phyloP scores from a whole-genome alignment of 2,888 invertebrate species.

The Scaptomyza cyrtandrae region DNA sequence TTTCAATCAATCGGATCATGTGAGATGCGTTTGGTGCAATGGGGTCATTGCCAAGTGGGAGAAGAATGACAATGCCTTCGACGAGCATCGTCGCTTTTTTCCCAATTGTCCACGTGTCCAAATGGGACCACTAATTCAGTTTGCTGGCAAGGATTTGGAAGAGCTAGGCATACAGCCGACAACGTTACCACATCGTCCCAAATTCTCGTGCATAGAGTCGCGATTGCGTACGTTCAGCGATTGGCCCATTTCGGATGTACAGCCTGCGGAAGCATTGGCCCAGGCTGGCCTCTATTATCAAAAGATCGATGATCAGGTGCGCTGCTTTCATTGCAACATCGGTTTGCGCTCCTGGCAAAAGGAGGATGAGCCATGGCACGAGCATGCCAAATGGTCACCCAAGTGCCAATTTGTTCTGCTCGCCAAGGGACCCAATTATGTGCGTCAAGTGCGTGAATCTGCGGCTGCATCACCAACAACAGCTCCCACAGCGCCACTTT shows the following conservation, averaged over 20 bases:
- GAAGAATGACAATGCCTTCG: conserved; percentile 91
- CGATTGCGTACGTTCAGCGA: conserved; percentile 89
- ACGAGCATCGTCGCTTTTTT: conserved; percentile 92
- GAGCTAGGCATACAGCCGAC: conserved; percentile 86
- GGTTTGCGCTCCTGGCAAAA: conserved; percentile 95
- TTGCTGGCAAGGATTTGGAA: conserved; percentile 85
- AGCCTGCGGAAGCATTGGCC: conserved; percentile 91
- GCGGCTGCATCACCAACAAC: conserved; percentile 36
- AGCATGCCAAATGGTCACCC: conserved; percentile 97
- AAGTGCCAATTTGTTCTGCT: conserved; percentile 93
- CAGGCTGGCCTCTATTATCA: conserved; percentile 96
- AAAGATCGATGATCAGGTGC: conserved; percentile 89
- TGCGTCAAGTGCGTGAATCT: conserved; percentile 85
- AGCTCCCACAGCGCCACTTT: conserved; percentile 50
- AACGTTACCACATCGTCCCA: conserved; percentile 87
- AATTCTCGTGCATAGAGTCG: conserved; percentile 88
- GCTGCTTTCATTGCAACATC: conserved; percentile 98
- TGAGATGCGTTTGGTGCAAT: conserved; percentile 93
- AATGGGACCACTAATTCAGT: conserved; percentile 84
- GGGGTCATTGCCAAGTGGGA: conserved; percentile 92
- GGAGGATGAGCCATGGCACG: conserved; percentile 95
- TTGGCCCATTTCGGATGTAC: conserved; percentile 91
- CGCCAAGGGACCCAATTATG: conserved; percentile 92
- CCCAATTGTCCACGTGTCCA: conserved; percentile 88
- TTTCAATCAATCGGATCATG: conserved; percentile 88